Percentiles rank a stretch among this genome's conserved stretches.
These are phyloP conservation scores for Parnassius orleans DNA, from an alignment of 2,888 invertebrate genomes.

Conservation along the genomic window DNA sequence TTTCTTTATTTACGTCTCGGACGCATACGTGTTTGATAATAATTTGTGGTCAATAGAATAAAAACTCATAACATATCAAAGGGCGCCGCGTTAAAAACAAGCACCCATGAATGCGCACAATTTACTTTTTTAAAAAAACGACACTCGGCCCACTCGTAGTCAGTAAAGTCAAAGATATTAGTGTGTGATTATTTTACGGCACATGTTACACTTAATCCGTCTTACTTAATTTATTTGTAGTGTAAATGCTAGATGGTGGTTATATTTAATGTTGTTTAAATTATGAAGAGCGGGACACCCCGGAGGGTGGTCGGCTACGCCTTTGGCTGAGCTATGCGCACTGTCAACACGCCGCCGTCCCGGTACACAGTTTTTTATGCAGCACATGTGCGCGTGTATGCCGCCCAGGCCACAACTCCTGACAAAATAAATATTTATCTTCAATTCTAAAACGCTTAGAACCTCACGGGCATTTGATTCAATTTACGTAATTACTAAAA, in stretches of 20 bases:
- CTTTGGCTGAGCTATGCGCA: constrained; percentile 68
- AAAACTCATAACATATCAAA: constrained; percentile 25
- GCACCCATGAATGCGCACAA: constrained; percentile 10
- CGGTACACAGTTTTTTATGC: constrained; percentile 67
- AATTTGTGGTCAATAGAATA: constrained; percentile 21
- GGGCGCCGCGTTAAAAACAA: constrained; percentile 20
- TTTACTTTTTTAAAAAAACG: constrained; percentile 15
- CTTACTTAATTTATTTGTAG: constrained; percentile 31
- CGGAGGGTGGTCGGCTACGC: constrained; percentile 61
- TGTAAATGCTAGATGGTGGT: constrained; percentile 32
- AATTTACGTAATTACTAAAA: constrained; percentile 55
- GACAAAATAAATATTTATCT: constrained; percentile 78
- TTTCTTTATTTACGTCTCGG: constrained; percentile 21
- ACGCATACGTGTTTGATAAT: constrained; percentile 13
- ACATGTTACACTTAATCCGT: constrained; percentile 30
- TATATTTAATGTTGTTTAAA: constrained; percentile 38
- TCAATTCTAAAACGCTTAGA: constrained; percentile 74
- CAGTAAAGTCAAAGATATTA: constrained; percentile 25
- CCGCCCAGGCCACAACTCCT: constrained; percentile 67
- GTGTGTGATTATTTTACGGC: constrained; percentile 28
- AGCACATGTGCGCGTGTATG: constrained; percentile 63
- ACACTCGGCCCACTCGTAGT: constrained; percentile 18
- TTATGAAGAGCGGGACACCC: constrained; percentile 32
- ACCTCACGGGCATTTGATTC: constrained; percentile 59
- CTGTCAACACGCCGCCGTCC: constrained; percentile 68